Conservation (phyloP, 2,113 vertebrate species). For the Eurypyga helias region DNA sequence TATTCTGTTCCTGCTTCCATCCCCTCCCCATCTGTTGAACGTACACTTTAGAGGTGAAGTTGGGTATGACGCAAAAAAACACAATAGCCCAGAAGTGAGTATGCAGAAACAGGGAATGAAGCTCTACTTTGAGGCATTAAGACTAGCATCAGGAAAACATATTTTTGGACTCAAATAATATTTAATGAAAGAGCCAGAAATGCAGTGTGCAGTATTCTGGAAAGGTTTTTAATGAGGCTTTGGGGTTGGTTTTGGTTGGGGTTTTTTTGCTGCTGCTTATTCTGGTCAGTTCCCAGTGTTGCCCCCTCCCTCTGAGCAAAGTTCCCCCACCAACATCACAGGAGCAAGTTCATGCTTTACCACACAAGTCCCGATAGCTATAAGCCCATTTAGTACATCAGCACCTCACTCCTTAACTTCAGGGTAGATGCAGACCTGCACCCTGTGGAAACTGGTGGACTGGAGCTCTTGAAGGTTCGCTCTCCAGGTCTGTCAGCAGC, state of each 20-base stretch:
- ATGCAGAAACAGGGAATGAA: background rate
- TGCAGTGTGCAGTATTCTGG: background rate
- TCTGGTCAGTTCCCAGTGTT: background rate
- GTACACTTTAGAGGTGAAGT: background rate
- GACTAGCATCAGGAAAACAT: background rate
- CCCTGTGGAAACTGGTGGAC: background rate
- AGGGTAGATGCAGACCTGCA: background rate
- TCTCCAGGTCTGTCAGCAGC: background rate
- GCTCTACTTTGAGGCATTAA: background rate
- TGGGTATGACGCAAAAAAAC: background rate
- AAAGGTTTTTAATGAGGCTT: background rate
- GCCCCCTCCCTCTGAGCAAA: background rate
- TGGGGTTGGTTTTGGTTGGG: too few species aligned
- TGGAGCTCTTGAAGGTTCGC: conserved; percentile 12
- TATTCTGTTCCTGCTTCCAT: background rate
- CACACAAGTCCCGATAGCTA: background rate
- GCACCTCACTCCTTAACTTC: background rate
- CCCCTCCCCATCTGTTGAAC: background rate
- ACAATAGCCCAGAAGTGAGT: background rate
- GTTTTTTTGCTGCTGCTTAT: background rate
- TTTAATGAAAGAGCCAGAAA: background rate
- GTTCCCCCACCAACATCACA: background rate
- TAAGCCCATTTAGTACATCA: background rate
- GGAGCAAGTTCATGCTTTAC: background rate
- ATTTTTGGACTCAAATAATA: background rate